These are phyloP conservation scores for Sapayoa aenigma DNA, from an alignment of 2,113 vertebrate species.

Conservation along the genomic window DNA sequence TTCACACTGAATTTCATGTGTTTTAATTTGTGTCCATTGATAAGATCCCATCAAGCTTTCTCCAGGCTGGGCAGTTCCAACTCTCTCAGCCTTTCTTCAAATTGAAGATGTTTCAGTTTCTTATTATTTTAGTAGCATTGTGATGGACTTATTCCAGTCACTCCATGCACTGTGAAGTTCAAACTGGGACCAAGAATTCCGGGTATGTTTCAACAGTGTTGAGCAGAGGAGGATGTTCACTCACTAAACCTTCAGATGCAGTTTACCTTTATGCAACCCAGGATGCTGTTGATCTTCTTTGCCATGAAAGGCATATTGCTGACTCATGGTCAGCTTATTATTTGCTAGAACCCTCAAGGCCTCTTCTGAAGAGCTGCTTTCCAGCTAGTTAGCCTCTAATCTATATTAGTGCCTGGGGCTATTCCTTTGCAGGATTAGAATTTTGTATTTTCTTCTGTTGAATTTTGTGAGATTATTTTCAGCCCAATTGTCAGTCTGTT, in stretches of 20 bases:
- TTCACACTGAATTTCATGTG: not conserved
- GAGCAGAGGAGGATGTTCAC: not conserved
- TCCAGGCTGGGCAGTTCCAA: not conserved
- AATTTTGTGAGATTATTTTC: not conserved
- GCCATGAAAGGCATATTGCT: not conserved
- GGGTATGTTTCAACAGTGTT: not conserved
- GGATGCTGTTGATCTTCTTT: not conserved
- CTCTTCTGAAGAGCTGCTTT: not conserved
- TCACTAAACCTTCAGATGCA: accelerated
- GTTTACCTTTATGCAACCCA: not conserved
- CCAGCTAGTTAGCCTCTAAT: not conserved
- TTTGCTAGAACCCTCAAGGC: not conserved
- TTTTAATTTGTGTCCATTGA: not conserved
- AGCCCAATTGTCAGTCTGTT: not conserved
- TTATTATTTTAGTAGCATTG: not conserved
- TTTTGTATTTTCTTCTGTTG: not conserved
- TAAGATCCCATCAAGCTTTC: not conserved
- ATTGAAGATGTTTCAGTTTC: not conserved
- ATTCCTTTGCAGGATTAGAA: not conserved
- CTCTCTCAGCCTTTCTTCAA: not conserved
- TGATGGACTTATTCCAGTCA: not conserved
- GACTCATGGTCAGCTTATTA: not conserved
- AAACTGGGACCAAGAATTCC: not conserved
- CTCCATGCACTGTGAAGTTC: not conserved
- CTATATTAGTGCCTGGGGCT: not conserved